Evolutionary conservation across 2,113 vertebrate genomes (phyloP), one percentile per base, ranked within the genome.

Genomic region (Ochotona princeps): DNA sequence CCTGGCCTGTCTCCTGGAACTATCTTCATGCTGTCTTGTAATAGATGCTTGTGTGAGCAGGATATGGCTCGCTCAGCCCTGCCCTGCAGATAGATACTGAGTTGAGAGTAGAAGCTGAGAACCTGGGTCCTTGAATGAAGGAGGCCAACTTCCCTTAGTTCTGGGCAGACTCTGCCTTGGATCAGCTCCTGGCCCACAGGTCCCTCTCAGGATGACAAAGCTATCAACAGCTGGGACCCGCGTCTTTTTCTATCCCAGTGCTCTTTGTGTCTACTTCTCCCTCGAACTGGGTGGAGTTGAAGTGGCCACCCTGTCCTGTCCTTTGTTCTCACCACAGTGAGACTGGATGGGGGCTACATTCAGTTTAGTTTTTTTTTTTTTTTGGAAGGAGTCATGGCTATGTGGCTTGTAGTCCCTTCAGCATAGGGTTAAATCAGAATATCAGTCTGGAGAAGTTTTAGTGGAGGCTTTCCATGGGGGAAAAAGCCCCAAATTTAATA

Each of bases 1-100:
- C 74, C 9, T 44, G 11, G 30, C 32, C 57, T 7, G 30, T 51
- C 65, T 28, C 7, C n/a, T 63, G 60, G 51, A 81, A 60, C 44
- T 15, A 79, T 60, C 60, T 3, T 7, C 60, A 32, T 38, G 32
- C 60, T 90, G 91, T 70, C 94, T 69, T 79, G 57, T 89, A 91
- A 83, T 91, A 88, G 85, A 18, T 17, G 57, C 69, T 30, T 44
- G 57, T 90, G 69, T 80, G 54, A 75, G 72, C 0, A 13, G 51
- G 35, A 47, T 20, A 13, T 21, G 74, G n/a, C 63, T 61, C n/a
- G 82, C n/a, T 92, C 70, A 47, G 91, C 32, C 75, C 35, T 32
- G n/a, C 38, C 25, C 2, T 44, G 30, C 30, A 44, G 38, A 44
- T 73, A 69, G 90, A 44, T 73, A 78, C 54, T 82, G 17, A 85